phyloP scores from a whole-genome alignment of 2,888 invertebrate species.

The Podotricha telesiphe region DNA sequence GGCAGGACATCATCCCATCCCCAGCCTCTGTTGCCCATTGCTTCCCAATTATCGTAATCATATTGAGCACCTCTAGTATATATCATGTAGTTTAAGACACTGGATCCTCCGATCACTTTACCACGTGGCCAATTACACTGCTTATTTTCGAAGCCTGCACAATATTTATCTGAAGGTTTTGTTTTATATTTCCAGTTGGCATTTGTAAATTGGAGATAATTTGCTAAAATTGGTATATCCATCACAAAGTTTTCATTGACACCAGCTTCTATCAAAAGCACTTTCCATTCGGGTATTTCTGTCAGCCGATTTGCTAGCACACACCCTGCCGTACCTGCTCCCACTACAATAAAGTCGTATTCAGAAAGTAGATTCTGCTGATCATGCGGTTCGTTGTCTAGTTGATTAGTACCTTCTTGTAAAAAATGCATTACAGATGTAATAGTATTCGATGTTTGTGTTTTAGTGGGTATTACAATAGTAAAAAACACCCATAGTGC shows the following conservation, averaged over 20 bases:
- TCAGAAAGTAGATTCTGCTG: conserved; percentile 76
- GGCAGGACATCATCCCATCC: conserved; percentile 88
- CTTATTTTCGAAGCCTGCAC: conserved; percentile 88
- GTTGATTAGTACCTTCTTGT: conserved; percentile 79
- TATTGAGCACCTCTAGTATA: conserved; percentile 87
- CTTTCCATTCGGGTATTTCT: conserved; percentile 87
- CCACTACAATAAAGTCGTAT: conserved; percentile 91
- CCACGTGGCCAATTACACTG: conserved; percentile 92
- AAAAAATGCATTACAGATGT: conserved; percentile 81
- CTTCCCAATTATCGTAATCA: conserved; percentile 91
- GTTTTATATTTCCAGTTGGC: conserved; percentile 93
- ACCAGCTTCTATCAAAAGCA: conserved; percentile 90
- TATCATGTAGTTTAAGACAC: conserved; percentile 92
- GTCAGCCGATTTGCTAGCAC: conserved; percentile 88
- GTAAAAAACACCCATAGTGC: conserved; percentile 58
- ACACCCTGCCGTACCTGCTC: conserved; percentile 92
- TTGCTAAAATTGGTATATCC: conserved; percentile 90
- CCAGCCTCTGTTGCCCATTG: conserved; percentile 89
- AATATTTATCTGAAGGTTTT: conserved; percentile 88
- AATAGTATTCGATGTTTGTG: conserved; percentile 70
- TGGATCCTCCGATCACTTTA: conserved; percentile 92
- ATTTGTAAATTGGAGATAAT: conserved; percentile 87
- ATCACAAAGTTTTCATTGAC: conserved; percentile 87
- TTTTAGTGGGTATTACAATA: conserved; percentile 55
- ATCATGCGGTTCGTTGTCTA: conserved; percentile 81